Conservation (phyloP, 2,888 invertebrate species). For the Boloria euphrosyne region DNA sequence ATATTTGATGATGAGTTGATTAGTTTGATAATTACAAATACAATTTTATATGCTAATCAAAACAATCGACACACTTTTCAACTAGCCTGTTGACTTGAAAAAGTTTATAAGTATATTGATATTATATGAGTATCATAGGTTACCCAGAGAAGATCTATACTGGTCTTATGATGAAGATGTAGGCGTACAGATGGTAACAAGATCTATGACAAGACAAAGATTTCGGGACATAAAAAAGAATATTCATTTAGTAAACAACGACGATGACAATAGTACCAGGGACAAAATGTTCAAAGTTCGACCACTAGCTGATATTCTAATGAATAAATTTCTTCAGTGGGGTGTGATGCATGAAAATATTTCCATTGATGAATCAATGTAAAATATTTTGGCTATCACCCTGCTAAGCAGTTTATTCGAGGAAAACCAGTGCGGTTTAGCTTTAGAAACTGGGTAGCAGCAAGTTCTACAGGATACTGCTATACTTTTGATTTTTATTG, state of each 20-base stretch:
- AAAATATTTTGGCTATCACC: neutral
- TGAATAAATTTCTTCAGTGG: neutral
- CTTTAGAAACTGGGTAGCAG: neutral
- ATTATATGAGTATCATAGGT: neutral
- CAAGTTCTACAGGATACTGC: neutral
- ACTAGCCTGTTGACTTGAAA: neutral
- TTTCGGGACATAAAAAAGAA: neutral
- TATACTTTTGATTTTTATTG: neutral
- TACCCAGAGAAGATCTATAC: neutral
- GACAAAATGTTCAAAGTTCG: conserved; percentile 1
- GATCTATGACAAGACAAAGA: neutral
- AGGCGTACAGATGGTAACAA: neutral
- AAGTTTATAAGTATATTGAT: neutral
- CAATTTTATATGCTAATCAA: neutral
- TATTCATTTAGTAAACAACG: no score
- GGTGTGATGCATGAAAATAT: neutral
- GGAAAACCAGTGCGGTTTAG: neutral
- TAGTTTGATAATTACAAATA: neutral
- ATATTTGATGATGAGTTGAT: neutral
- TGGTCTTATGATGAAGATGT: conserved; percentile 1
- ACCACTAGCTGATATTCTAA: neutral
- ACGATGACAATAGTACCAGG: neutral
- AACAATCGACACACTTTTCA: neutral
- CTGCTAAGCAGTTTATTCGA: neutral
- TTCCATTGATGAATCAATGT: neutral